Base-by-base conservation (phyloP, 2,797 vertebrate genomes). In the Todus mexicanus region DNA sequence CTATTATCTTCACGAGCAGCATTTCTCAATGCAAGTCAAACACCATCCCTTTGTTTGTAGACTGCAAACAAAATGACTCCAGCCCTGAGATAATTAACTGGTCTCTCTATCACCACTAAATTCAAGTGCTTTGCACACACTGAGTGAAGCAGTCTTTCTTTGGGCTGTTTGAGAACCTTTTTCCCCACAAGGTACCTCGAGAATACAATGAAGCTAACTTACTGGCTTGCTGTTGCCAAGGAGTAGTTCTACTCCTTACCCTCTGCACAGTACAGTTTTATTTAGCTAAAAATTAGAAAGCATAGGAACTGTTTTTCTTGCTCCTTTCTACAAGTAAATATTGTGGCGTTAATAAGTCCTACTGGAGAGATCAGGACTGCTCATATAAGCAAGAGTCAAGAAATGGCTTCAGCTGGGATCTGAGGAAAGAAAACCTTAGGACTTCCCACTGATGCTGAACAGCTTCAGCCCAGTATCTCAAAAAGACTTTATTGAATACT, bases 61-160 rank as follows among this genome's bases (percentile, higher is more conserved):
- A 89, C 77, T 83, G 95, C 90, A 94, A 96, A 95, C 81, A 93
- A 85, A 96, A 92, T 42, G 2, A 92, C 94, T 94, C 84, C 90
- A 94, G 78, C 42, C 45, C 61, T 33, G 79, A 78, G 63, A 91
- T 96, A 94, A 96, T 96, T 96, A 91, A 89, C 92, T 95, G 66
- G 50, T 60, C 83, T 92, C 87, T 86, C 73, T 37, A 74, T 83
- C 81, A 59, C 25, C 83, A 89, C 45, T 76, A 53, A 71, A 88
- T 83, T 78, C 63, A 79, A 93, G 87, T 57, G 77, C 57, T 93
- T 87, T 75, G 81, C 90, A 87, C 26, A 89, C 82, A 94, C 48
- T 70, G 37, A 90, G 53, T 0, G 0, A 35, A 91, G 69, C 75
- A 75, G 27, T 73, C 45, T 4, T 26, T 73, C 70, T 69, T 43